phyloP scores from a whole-genome alignment of 2,888 invertebrate genomes.

The Apotomis betuletana region DNA sequence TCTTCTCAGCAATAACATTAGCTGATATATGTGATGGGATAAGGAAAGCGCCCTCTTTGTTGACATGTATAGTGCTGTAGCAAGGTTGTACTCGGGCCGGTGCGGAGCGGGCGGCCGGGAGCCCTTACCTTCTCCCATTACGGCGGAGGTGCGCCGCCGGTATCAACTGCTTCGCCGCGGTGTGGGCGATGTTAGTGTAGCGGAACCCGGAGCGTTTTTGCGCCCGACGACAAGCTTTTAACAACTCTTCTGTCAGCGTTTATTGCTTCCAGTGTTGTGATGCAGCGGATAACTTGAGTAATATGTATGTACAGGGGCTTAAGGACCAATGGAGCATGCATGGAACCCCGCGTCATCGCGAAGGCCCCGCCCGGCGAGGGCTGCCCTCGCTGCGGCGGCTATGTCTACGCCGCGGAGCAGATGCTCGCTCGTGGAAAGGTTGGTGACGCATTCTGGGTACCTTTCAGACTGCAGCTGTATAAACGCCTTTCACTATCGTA shows the following conservation, averaged over 20 bases:
- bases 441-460: constrained; percentile 66
- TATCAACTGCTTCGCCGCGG: constrained; percentile 76
- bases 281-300: constrained; percentile 53
- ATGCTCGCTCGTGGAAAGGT: constrained; percentile 96
- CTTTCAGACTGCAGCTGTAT: constrained; percentile 25
- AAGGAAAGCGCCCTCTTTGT: constrained; percentile 89
- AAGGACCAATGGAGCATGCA: constrained; percentile 85
- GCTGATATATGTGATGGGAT: constrained; percentile 86
- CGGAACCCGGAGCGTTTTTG: constrained; percentile 67
- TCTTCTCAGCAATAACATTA: constrained; percentile 76
- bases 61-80: constrained; percentile 64
- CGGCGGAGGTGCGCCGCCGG: constrained; percentile 83
- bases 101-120: constrained; percentile 82
- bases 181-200: constrained; percentile 72
- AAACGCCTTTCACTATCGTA: constrained; percentile 1
- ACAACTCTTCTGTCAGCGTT: constrained; percentile 78
- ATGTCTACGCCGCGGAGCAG: constrained; percentile 95
- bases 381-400: constrained; percentile 94
- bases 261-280: constrained; percentile 56
- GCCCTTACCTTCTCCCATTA: constrained; percentile 84
- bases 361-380: constrained; percentile 93
- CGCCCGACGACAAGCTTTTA: constrained; percentile 75
- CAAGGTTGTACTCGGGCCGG: constrained; percentile 67
- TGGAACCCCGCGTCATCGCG: constrained; percentile 89
- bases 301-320: constrained; percentile 71